Base-by-base conservation (phyloP, 1,140 invertebrate species). In the Atopsyche davidsoni region DNA sequence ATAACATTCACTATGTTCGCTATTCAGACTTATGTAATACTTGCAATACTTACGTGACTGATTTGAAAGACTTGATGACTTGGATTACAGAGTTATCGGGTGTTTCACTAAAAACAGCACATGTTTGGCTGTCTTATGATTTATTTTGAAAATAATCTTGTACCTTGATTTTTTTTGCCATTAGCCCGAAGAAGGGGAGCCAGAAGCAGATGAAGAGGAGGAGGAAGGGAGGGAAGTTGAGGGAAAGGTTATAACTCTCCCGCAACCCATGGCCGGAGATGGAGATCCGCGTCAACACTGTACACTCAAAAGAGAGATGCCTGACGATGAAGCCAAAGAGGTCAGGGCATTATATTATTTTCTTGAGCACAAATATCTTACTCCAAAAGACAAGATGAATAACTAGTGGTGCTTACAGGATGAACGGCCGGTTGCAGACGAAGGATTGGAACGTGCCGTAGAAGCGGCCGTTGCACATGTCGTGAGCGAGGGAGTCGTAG, bases 111-210 rank as follows among this genome's bases (percentile, higher is more conserved):
- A n/a, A n/a, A n/a, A n/a, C n/a, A n/a, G n/a, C n/a, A n/a, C n/a
- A n/a, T n/a, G n/a, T n/a, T n/a, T n/a, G n/a, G n/a, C n/a, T n/a
- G n/a, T n/a, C n/a, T n/a, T n/a, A n/a, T n/a, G n/a, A n/a, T n/a
- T n/a, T n/a, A n/a, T n/a, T n/a, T n/a, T n/a, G n/a, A n/a, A n/a
- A n/a, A n/a, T n/a, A n/a, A n/a, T n/a, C n/a, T n/a, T n/a, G 7
- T 7, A 28, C n/a, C 7, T 28, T n/a, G n/a, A 23, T 47, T 25
- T 31, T 21, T 32, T 28, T 40, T 45, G 2, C 16, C 44, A 39
- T 2, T 18, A 58, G 55, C 55, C 55, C 7, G 55, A 58, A 38
- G 51, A 58, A 38, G 55, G 48, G 2, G 49, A 51, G 14, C 34
- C 34, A 11, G 55, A 58, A 31, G 36, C 31, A 17, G 50, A 57